Conservation (phyloP, 2,797 vertebrate genomes). For the Phoebastria nigripes region DNA sequence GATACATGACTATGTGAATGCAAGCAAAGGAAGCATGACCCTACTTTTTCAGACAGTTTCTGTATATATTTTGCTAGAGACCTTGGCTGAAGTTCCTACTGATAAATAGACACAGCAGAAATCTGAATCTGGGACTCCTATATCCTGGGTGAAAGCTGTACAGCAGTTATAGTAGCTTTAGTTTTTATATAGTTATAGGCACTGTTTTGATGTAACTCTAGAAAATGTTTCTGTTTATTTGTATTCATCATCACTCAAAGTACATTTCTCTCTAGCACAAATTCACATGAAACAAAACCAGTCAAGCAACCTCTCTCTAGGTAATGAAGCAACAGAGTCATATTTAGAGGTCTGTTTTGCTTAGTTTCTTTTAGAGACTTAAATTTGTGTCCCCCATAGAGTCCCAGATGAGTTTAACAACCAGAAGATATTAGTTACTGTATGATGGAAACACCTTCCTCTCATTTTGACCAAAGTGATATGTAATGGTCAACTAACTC, state of each 20-base stretch:
- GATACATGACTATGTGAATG: neutral
- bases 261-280: neutral
- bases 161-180: neutral
- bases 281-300: neutral
- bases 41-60: neutral
- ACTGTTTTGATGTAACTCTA: neutral
- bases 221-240: neutral
- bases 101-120: neutral
- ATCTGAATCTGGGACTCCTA: neutral
- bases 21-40: neutral
- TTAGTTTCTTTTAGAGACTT: neutral
- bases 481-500: neutral
- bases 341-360: neutral
- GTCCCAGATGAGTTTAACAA: neutral
- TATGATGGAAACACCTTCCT: neutral
- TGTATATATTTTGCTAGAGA: neutral
- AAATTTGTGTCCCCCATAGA: neutral
- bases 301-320: neutral
- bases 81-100: neutral
- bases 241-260: neutral
- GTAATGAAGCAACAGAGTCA: neutral
- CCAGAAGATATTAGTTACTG: neutral
- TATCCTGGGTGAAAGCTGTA: neutral
- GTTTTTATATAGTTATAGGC: neutral
- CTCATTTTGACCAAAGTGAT: neutral